Conservation (phyloP, 2,797 vertebrate species). For the Dendrocincla fuliginosa region DNA sequence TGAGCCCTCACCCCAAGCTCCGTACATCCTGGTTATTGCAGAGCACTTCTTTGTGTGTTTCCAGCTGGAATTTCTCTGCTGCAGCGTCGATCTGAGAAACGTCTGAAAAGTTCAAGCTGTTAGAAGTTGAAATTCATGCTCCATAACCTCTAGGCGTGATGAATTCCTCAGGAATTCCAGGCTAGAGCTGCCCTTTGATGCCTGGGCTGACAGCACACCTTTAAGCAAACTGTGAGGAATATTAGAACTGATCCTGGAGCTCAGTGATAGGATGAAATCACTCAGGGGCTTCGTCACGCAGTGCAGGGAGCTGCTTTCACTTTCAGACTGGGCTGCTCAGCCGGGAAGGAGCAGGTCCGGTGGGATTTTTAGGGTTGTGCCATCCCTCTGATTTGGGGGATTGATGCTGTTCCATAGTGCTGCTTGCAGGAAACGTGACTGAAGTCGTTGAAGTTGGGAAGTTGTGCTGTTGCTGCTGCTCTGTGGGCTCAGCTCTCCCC, state of each 20-base stretch:
- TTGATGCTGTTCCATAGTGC: rapidly evolving
- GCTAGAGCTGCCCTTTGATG: background rate
- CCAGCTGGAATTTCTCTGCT: background rate
- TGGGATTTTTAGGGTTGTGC: background rate
- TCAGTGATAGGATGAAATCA: background rate
- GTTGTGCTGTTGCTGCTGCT: background rate
- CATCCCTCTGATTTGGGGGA: rapidly evolving
- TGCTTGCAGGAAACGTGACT: too few species aligned
- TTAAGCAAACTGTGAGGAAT: background rate
- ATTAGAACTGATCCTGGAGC: background rate
- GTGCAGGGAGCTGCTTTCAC: background rate
- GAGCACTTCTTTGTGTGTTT: background rate
- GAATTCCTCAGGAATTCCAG: background rate
- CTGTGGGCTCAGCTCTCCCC: background rate
- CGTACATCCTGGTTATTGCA: background rate
- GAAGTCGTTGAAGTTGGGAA: background rate
- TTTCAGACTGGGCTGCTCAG: background rate
- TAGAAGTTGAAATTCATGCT: background rate
- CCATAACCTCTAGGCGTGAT: background rate
- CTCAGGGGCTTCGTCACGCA: background rate
- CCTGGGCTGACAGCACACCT: background rate
- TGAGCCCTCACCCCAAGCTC: background rate
- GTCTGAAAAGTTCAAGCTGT: background rate
- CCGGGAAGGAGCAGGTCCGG: rapidly evolving
- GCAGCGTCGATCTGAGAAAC: rapidly evolving